Evolutionary conservation across 2,797 vertebrate genomes (phyloP).

Genomic region (Serranus cabrilla): DNA sequence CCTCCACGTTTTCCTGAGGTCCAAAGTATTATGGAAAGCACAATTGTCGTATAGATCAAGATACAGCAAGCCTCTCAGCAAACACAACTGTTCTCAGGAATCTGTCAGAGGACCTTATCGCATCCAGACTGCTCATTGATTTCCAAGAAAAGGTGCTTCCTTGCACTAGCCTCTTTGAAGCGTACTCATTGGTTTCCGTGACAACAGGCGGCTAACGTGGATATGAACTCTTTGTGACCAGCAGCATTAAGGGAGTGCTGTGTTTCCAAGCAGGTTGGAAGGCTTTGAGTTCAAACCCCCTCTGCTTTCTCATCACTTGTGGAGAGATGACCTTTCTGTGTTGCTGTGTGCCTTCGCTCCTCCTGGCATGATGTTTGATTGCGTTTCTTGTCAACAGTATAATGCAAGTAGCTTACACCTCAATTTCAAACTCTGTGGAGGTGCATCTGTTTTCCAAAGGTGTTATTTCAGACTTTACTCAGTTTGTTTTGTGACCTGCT

Average conservation of each 20-base stretch:
- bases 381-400: conserved; percentile 44
- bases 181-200: conserved; percentile 58
- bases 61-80: not conserved
- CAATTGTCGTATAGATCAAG: not conserved
- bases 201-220: conserved; percentile 62
- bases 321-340: conserved; percentile 52
- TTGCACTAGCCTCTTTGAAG: conserved; percentile 22
- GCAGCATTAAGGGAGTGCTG: conserved; percentile 31
- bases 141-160: conserved; percentile 48
- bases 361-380: conserved; percentile 47
- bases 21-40: not conserved
- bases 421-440: conserved; percentile 23
- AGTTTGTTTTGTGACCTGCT: conserved; percentile 12
- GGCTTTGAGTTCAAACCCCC: conserved; percentile 48
- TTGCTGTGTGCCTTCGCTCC: conserved; percentile 31
- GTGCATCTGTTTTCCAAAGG: conserved; percentile 13
- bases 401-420: conserved; percentile 18
- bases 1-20: not conserved
- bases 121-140: conserved; percentile 43
- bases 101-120: conserved; percentile 24
- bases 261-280: conserved; percentile 42
- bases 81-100: conserved; percentile 7
- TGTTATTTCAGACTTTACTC: not conserved
- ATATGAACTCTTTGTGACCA: conserved; percentile 56
- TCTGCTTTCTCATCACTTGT: conserved; percentile 47